Conservation (phyloP, 2,888 invertebrate genomes). For the Choristoneura rosaceana region DNA sequence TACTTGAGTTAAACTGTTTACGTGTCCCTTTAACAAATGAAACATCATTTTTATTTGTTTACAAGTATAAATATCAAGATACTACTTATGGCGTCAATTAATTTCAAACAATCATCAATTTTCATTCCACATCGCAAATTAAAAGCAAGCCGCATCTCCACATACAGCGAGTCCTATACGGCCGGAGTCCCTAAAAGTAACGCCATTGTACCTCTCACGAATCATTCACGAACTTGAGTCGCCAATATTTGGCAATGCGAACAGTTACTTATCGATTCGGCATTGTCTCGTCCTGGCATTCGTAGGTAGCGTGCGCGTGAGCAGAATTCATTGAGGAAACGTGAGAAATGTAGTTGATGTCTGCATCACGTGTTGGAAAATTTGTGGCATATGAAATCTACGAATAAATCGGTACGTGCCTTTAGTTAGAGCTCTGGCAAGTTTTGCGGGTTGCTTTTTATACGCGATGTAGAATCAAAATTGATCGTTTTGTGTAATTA, state of each 20-base stretch:
- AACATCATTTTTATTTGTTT: neutral
- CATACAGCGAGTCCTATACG: constrained; percentile 14
- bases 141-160: constrained; percentile 35
- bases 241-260: constrained; percentile 72
- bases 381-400: neutral
- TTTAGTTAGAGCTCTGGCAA: too few species aligned
- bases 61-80: neutral
- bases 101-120: constrained; percentile 5
- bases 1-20: neutral
- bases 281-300: constrained; percentile 76
- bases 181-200: constrained; percentile 48
- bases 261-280: constrained; percentile 82
- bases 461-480: too few species aligned
- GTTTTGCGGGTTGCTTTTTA: too few species aligned
- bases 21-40: too few species aligned
- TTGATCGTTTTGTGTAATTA: too few species aligned
- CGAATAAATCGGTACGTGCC: neutral
- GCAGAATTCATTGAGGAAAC: constrained; percentile 67
- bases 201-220: constrained; percentile 54
- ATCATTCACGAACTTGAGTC: constrained; percentile 54
- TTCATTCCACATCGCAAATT: constrained; percentile 6
- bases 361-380: constrained; percentile 14
- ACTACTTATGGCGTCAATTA: neutral
- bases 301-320: constrained; percentile 68
- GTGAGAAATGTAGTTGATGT: constrained; percentile 62